These are phyloP conservation scores for Cyphomyrus plagiostoma DNA, from an alignment of 2,113 vertebrate genomes.

Conservation along the genomic window DNA sequence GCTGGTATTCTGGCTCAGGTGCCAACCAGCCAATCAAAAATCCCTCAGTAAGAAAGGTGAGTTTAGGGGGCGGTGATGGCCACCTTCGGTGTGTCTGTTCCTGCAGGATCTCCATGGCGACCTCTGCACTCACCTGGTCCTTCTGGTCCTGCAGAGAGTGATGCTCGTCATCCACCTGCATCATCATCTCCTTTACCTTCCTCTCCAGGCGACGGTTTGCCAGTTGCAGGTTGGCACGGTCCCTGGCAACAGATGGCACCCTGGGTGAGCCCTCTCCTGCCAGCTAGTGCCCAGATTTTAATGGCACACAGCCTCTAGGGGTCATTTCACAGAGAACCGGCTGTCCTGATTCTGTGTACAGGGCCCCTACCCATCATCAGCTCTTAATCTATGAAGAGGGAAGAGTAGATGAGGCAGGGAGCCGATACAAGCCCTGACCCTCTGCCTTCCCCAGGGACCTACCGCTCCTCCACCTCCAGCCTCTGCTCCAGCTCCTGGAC, in stretches of 20 bases:
- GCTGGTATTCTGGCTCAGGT: background rate
- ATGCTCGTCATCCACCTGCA: constrained; percentile 87
- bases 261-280: background rate
- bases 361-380: background rate
- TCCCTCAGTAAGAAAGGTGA: too few relatives aligned
- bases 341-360: background rate
- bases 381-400: background rate
- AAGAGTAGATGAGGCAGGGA: background rate
- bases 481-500: constrained; percentile 81
- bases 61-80: too few relatives aligned
- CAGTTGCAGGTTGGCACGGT: constrained; percentile 79
- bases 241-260: constrained; percentile 55
- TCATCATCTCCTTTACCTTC: constrained; percentile 86
- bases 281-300: background rate
- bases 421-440: background rate
- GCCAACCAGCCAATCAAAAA: background rate
- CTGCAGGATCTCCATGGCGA: background rate
- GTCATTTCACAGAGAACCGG: background rate
- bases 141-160: constrained; percentile 79
- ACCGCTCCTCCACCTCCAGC: constrained; percentile 83
- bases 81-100: background rate
- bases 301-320: background rate
- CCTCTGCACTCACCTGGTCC: constrained; percentile 65
- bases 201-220: constrained; percentile 86
- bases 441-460: background rate